Evolutionary conservation across 1,140 invertebrate genomes (phyloP), one percentile per base, ranked within the genome.

Genomic region (Branchinecta lindahli): DNA sequence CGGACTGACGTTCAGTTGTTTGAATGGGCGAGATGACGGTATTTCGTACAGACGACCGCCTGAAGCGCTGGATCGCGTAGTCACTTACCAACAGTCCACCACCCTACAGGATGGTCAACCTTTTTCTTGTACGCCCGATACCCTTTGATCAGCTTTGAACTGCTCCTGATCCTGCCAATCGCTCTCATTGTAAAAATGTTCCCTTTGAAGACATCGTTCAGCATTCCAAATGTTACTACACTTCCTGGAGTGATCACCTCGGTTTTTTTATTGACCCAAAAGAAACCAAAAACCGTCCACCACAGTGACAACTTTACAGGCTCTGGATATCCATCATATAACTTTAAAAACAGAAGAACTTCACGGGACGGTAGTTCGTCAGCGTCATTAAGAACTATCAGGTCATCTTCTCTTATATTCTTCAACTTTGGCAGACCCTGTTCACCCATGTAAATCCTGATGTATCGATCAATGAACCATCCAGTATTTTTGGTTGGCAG

Each of bases 221-320:
- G 21, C 69, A 77, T 74, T 80, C 77, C 61, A 77, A 66, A 10
- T 70, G 67, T 15, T 47, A 44, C n/a, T 76, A 71, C 66, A 75
- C 77, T 45, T 73, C 75, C 70, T 81, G 77, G 7, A 76, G 75
- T 33, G 82, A 76, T 45, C 81, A 77, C 15, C 79, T 77, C 7
- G 83, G 72, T 2, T 81, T 82, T 68, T 78, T 82, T 0, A 80
- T 81, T 33, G 80, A 79, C n/a, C 85, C 85, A 88, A 73, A 83
- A 87, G 72, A 86, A 87, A 10, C 86, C 86, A 74, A 84, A 88
- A 2, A 87, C 84, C 3, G 82, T 85, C 82, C 84, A 86, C 71
- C 84, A 80, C n/a, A 86, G 73, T 68, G 85, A 79, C 72, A 87
- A 86, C 45, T 79, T 79, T n/a, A 85, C 80, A 3, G 84, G 84